Base-by-base conservation (phyloP, 35 echinoderm and acorn worm species). In the Apostichopus japonicus region DNA sequence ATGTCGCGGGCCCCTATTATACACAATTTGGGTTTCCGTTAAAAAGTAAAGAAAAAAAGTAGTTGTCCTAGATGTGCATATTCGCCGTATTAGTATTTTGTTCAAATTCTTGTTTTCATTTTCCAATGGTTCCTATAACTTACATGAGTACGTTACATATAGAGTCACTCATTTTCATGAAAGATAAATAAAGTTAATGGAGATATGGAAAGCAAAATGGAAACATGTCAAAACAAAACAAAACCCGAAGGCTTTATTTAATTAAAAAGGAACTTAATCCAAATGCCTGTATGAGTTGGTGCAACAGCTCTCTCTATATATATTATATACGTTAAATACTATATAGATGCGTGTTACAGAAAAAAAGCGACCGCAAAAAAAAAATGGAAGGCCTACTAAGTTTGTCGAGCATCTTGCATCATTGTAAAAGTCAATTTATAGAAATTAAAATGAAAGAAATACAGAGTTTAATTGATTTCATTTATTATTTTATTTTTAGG, bases 1-100 rank as follows among this genome's bases (percentile, higher is more conserved):
- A 11, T 84, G 54, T 84, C 19, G 53, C 81, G 54, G 15, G 81
- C 81, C 81, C 81, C 81, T 84, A 84, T 84, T 84, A 84, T 57
- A 84, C 56, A 84, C 51, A 84, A 84, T 22, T 58, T 75, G 16
- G 71, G 11, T 23, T 75, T 19, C 57, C 8, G 7, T 61, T 7
- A 75, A 75, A 21, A 75, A 75, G 6, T 1, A 75, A 7, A 75
- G 21, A 1, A 75, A n/a, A 67, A 67, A 15, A 19, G 19, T 11
- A 67, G 63, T 19, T 75, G 71, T 75, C 21, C 21, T 75, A 75
- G 17, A 75, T 75, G 71, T 75, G 22, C n/a, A 19, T 19, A 75
- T 7, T 75, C 6, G 33, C 33, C 33, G 33, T 44, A 44, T 44
- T 44, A 44, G 71, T 75, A 75, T 75, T 19, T 75, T 19, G 15